Percentiles rank a stretch among this genome's conserved stretches.
These are phyloP conservation scores for Cyanoramphus novaezelandiae DNA, from an alignment of 2,113 vertebrate genomes.

Conservation along the genomic window DNA sequence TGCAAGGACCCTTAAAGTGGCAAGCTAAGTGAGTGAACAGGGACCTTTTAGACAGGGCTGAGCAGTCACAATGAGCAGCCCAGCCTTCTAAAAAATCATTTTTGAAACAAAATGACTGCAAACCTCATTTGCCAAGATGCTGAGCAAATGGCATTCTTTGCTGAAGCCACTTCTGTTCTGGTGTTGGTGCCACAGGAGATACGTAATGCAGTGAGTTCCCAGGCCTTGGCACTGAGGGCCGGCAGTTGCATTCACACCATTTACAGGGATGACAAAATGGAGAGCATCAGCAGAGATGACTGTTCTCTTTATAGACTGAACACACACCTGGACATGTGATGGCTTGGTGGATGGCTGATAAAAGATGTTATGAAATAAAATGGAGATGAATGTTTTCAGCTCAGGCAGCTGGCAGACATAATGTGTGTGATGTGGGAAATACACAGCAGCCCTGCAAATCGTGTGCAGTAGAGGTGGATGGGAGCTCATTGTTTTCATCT, in stretches of 20 bases:
- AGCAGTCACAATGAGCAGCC: background rate
- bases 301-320: background rate
- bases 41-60: background rate
- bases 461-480: background rate
- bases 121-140: background rate
- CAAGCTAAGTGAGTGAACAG: background rate
- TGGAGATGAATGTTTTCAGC: conserved; percentile 7
- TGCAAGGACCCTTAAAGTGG: background rate
- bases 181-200: background rate
- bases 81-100: background rate
- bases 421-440: background rate
- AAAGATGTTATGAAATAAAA: conserved; percentile 38
- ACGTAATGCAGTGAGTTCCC: background rate
- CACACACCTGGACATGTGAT: conserved; percentile 14
- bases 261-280: background rate
- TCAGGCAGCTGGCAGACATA: conserved; percentile 24
- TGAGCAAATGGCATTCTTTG: background rate
- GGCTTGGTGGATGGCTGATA: conserved; percentile 1
- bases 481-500: background rate
- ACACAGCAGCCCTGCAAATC: background rate
- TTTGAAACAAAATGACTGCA: background rate
- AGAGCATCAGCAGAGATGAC: background rate
- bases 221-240: background rate
- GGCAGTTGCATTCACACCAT: background rate
- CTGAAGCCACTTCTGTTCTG: background rate